Conservation (phyloP, 2,888 invertebrate species). For the Volucella bombylans region DNA sequence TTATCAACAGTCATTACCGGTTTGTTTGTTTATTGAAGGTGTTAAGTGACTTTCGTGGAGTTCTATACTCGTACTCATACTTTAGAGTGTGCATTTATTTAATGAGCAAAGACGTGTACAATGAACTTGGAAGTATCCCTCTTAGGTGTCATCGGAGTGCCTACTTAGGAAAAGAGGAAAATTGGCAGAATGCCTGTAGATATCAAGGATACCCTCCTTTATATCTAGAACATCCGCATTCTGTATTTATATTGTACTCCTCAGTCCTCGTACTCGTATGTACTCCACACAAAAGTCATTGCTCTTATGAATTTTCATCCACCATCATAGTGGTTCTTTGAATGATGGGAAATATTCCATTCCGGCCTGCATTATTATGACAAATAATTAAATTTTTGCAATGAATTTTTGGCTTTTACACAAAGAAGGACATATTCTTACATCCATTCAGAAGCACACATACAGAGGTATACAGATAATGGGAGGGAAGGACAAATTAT, state of each 20-base stretch:
- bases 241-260: not conserved
- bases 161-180: constrained; percentile 51
- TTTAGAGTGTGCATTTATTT: not conserved
- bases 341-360: constrained; percentile 37
- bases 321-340: constrained; percentile 5
- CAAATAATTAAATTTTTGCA: constrained; percentile 71
- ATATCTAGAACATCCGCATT: constrained; percentile 51
- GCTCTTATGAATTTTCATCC: constrained; percentile 54
- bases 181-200: constrained; percentile 64
- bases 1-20: constrained; percentile 59
- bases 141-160: constrained; percentile 41
- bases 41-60: constrained; percentile 49
- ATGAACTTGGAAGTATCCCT: constrained; percentile 45
- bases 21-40: constrained; percentile 50
- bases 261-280: constrained; percentile 4
- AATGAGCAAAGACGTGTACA: constrained; percentile 23
- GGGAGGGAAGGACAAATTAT: constrained; percentile 55
- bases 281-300: constrained; percentile 48
- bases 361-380: constrained; percentile 53
- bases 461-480: not conserved
- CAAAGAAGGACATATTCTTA: constrained; percentile 22
- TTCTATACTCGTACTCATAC: not conserved
- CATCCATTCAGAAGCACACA: not conserved
- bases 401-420: constrained; percentile 5
- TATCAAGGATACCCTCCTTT: not conserved